Base-by-base conservation (phyloP, 2,888 invertebrate species). In the Scaeva pyrastri region DNA sequence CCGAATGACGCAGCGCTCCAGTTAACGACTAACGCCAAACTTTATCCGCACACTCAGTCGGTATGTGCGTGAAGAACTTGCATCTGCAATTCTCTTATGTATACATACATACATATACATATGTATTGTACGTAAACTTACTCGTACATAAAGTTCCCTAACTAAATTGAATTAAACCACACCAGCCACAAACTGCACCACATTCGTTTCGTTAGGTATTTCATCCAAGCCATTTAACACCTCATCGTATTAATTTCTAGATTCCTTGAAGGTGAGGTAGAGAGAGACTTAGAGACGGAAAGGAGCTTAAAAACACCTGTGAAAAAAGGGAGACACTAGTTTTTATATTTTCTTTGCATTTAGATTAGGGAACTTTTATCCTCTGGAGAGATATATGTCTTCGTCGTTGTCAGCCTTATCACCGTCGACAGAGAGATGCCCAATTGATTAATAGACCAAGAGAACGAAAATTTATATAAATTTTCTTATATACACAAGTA, bases 321-420 rank as follows among this genome's bases (percentile, higher is more conserved):
- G 43, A 41, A 64, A 56, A 10, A 39, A 58, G 19, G 19, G 36
- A 39, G 48, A 58, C 43, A 52, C 73, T 52, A 23, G 39, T 23
- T 14, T 64, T 41, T 81, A 39, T 60, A 21, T 45, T 16, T 58
- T 12, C 4, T 8, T 62, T 14, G 7, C 16, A 16, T 19, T 2
- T 39, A 14, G 21, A 39, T 39, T 36, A 21, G 14, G 12, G 19
- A 66, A 48, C 36, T 66, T 66, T 1, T 26, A 23, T 45, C 70
- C 52, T 60, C 16, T 2, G 64, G 48, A 41, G 45, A 66, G 84
- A 64, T 66, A 64, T 66, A 81, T 82, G 82, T 81, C 85, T 86
- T 81, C 76, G 81, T 81, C 81, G 73, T 71, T 86, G 86, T 86
- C 86, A 77, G 78, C 78, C 86, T 86, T 86, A 86, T 86, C 86